Evolutionary conservation across 2,113 vertebrate genomes (phyloP), one percentile per base, ranked within the genome.

Genomic region (Cyanoramphus novaezelandiae): DNA sequence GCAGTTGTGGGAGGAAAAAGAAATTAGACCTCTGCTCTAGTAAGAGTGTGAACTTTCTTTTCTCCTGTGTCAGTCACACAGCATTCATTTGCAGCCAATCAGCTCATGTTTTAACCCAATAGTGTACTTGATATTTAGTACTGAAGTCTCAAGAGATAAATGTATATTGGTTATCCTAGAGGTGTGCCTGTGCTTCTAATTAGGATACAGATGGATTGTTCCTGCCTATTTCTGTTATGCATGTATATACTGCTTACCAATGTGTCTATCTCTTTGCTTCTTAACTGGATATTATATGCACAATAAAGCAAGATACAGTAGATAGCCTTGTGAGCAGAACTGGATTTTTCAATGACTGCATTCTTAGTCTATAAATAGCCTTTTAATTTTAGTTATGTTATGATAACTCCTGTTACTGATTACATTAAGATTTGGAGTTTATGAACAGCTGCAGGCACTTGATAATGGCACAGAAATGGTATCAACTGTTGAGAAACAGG

Each of bases 291-390:
- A 46, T 39, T 71, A 27, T 55, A 80, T 55, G 41, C 67, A 60
- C 46, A 63, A 84, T 23, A 93, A 89, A 80, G 71, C 55, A 91
- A 69, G 80, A 79, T 63, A 33, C 15, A 17, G 20, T 39, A 76
- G 77, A 57, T 79, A 35, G 53, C 77, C 52, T 74, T 92, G 52
- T 83, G 57, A 83, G 83, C 52, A 88, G 86, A 95, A 84, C 27
- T 62, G 47, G 67, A 69, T 92, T 94, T 92, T 94, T 95, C 60
- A 96, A 4, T 82, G 44, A 72, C 31, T 80, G 53, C 77, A 74
- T 93, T 94, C 46, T 87, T 95, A 59, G 49, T 13, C 78, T 97
- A 95, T 97, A 95, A 95, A 95, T 95, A 96, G 65, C n/a, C 25
- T 92, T 82, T 95, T 95, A 23, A 43, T 91, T 81, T 93, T 69